Evolutionary conservation across 2,797 vertebrate genomes (phyloP).

Genomic region (Saxicola maurus): DNA sequence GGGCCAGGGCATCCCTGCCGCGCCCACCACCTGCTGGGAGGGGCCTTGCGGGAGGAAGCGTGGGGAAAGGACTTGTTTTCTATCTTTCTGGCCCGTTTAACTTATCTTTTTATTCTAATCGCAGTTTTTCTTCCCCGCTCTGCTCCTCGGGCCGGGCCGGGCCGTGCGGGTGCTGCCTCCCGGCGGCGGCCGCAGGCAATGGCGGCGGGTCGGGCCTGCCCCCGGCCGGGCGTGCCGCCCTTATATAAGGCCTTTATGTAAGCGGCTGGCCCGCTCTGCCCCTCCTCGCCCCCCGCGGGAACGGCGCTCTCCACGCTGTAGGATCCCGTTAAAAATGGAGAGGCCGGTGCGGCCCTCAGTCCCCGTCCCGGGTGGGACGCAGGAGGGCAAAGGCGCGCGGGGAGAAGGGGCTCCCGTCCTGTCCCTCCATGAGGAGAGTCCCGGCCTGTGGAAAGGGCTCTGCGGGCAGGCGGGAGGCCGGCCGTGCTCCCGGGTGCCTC

Average conservation of each 20-base stretch:
- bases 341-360: rapidly evolving
- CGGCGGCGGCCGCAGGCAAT: conserved; percentile 33
- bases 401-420: rapidly evolving
- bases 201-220: neutral
- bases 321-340: neutral
- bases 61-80: neutral
- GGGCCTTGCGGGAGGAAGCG: too few relatives aligned
- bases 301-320: rapidly evolving
- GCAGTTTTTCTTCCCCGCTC: neutral
- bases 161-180: conserved; percentile 63
- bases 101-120: neutral
- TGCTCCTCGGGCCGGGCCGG: neutral
- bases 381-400: rapidly evolving
- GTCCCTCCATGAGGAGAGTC: too few relatives aligned
- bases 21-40: neutral
- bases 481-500: rapidly evolving
- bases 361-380: neutral
- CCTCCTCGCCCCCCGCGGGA: neutral
- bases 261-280: neutral
- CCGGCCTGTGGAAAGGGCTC: rapidly evolving
- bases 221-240: conserved; percentile 18
- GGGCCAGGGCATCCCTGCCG: neutral
- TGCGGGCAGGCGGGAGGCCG: neutral
- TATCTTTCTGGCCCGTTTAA: neutral
- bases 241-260: conserved; percentile 46